phyloP scores from a whole-genome alignment of 2,888 invertebrate genomes.

The Epistrophe grossulariae region DNA sequence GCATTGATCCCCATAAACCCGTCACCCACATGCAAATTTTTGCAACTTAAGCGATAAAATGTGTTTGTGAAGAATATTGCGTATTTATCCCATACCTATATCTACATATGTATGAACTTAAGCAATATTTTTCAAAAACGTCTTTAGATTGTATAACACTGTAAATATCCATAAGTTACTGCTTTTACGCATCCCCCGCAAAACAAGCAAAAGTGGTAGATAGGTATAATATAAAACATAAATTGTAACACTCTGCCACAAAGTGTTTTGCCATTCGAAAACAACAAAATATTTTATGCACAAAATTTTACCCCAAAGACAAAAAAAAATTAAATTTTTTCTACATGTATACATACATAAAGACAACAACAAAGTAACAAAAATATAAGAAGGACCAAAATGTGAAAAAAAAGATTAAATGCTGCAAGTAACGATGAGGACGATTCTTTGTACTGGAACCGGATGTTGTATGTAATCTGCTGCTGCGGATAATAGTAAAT shows the following conservation, averaged over 20 bases:
- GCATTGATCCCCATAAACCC: neutral
- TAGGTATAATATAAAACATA: slow-evolving; percentile 15
- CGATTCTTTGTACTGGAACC: slow-evolving; percentile 58
- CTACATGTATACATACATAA: neutral
- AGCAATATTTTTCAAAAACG: slow-evolving; percentile 26
- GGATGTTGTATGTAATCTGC: slow-evolving; percentile 62
- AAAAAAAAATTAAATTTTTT: slow-evolving; percentile 4
- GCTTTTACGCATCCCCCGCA: slow-evolving; percentile 35
- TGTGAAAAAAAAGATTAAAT: slow-evolving; percentile 55
- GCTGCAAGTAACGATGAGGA: slow-evolving; percentile 73
- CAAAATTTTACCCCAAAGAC: slow-evolving; percentile 21
- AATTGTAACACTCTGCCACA: slow-evolving; percentile 44
- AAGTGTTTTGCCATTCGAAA: slow-evolving; percentile 35
- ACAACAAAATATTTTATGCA: slow-evolving; percentile 48
- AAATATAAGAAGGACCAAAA: slow-evolving; percentile 27
- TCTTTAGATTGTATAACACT: slow-evolving; percentile 17
- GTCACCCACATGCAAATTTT: neutral
- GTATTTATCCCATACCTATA: neutral
- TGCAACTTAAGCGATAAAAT: slow-evolving; percentile 6
- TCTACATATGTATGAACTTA: neutral
- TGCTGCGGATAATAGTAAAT: slow-evolving; percentile 76
- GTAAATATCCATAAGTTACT: slow-evolving; percentile 16
- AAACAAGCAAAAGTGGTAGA: neutral
- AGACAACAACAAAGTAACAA: slow-evolving; percentile 27
- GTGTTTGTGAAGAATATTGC: slow-evolving; percentile 28